Evolutionary conservation across 2,797 vertebrate species (phyloP).

Genomic region (Eulemur rubriventer): DNA sequence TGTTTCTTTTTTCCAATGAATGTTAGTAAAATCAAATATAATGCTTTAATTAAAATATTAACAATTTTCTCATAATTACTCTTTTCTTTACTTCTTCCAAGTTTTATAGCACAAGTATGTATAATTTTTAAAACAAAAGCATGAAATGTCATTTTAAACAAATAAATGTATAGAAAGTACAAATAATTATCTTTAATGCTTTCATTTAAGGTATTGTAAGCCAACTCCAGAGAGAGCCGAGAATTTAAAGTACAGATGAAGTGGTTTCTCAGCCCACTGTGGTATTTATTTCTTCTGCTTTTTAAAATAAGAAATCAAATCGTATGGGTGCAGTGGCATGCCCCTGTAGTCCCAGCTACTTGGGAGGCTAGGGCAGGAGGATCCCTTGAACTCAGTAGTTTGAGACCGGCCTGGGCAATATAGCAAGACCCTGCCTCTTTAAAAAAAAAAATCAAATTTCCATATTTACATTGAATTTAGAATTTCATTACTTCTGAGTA

Average conservation of each 20-base stretch:
- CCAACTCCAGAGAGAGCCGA: neutral
- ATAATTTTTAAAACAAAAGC: neutral
- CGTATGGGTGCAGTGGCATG: neutral
- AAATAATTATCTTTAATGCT: neutral
- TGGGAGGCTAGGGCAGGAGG: neutral
- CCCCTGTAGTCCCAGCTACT: neutral
- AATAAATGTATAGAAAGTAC: neutral
- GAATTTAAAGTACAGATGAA: neutral
- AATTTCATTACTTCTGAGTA: neutral
- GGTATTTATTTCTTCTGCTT: neutral
- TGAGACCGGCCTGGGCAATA: neutral
- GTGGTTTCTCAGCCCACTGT: neutral
- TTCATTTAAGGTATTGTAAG: neutral
- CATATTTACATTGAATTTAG: neutral
- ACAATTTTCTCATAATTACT: neutral
- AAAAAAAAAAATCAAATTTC: neutral
- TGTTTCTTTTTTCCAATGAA: neutral
- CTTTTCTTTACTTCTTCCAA: neutral
- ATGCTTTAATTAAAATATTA: conserved; percentile 1
- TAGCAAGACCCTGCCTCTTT: neutral
- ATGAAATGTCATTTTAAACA: neutral
- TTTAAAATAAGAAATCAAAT: neutral
- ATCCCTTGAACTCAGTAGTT: neutral
- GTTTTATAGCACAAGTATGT: neutral
- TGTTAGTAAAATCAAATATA: neutral